These are phyloP conservation scores for Centroberyx gerrardi DNA, from an alignment of 2,797 vertebrate genomes.

Conservation along the genomic window DNA sequence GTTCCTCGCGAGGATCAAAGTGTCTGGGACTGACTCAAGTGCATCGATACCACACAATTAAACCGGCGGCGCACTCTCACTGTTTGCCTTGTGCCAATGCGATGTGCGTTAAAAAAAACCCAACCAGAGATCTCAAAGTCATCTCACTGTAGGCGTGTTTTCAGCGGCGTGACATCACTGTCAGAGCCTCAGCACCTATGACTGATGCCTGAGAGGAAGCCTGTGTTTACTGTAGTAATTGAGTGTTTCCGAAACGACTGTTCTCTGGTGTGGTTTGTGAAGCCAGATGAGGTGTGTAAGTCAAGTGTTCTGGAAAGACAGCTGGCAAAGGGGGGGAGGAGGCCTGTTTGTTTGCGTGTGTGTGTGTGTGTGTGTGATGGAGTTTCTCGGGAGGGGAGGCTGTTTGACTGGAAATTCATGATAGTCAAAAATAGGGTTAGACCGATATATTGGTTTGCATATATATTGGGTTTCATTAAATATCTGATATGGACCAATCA, in stretches of 20 bases:
- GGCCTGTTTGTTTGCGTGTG: constrained; percentile 1
- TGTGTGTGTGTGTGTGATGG: neutral
- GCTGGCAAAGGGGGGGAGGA: constrained; percentile 13
- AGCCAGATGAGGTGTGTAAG: constrained; percentile 60
- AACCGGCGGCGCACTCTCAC: constrained; percentile 44
- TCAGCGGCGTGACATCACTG: constrained; percentile 20
- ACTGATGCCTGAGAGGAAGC: constrained; percentile 52
- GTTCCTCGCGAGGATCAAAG: constrained; percentile 52
- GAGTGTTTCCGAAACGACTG: constrained; percentile 58
- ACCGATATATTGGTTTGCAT: neutral
- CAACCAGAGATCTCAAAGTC: constrained; percentile 18
- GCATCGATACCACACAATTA: constrained; percentile 51
- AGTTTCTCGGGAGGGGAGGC: neutral
- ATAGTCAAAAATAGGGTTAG: no score
- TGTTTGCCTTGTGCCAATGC: constrained; percentile 43
- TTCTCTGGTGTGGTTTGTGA: constrained; percentile 52
- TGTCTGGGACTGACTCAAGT: constrained; percentile 52
- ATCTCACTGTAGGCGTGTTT: constrained; percentile 5
- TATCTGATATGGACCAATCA: no score
- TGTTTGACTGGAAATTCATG: neutral
- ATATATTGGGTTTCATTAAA: no score
- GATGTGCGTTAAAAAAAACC: constrained; percentile 14
- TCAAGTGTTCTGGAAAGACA: constrained; percentile 49
- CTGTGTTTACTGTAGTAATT: constrained; percentile 60
- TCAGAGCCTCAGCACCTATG: constrained; percentile 10